Evolutionary conservation across 1,140 invertebrate genomes (phyloP).

Genomic region (Dryas iulia): DNA sequence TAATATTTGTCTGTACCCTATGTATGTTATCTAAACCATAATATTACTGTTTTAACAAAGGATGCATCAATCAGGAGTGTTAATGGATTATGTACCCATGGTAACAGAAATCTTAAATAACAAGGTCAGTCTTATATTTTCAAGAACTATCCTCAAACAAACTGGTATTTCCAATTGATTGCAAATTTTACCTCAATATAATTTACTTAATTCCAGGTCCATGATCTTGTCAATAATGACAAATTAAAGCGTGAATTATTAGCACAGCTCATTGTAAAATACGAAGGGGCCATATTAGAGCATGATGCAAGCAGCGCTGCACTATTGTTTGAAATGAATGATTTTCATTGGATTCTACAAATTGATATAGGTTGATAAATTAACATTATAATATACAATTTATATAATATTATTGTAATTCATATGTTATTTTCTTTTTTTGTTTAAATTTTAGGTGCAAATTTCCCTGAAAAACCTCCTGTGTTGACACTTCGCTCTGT

Average conservation of each 20-base stretch:
- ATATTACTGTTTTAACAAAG: conserved; percentile 40
- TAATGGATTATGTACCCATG: conserved; percentile 81
- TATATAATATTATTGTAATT: background rate
- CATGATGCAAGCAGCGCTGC: conserved; percentile 74
- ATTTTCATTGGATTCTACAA: conserved; percentile 77
- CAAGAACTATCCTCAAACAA: background rate
- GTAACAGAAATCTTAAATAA: conserved; percentile 78
- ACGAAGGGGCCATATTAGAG: conserved; percentile 74
- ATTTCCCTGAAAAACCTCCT: conserved; percentile 71
- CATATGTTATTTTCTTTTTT: background rate
- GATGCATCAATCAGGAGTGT: conserved; percentile 62
- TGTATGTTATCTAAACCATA: background rate
- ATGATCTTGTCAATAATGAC: conserved; percentile 68
- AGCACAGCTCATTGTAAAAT: conserved; percentile 72
- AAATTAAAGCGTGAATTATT: conserved; percentile 69
- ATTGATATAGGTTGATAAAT: conserved; percentile 78
- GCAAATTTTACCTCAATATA: too few species aligned
- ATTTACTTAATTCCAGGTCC: conserved; percentile 56
- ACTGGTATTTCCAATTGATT: too few species aligned
- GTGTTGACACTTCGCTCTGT: conserved; percentile 67
- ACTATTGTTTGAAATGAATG: conserved; percentile 72
- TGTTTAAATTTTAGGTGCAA: conserved; percentile 53
- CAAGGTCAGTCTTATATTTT: conserved; percentile 60
- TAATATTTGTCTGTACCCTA: too few species aligned
- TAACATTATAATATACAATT: background rate